These are phyloP conservation scores for Eueremaeus valkanovi DNA, from an alignment of 2,888 invertebrate genomes.

Conservation along the genomic window DNA sequence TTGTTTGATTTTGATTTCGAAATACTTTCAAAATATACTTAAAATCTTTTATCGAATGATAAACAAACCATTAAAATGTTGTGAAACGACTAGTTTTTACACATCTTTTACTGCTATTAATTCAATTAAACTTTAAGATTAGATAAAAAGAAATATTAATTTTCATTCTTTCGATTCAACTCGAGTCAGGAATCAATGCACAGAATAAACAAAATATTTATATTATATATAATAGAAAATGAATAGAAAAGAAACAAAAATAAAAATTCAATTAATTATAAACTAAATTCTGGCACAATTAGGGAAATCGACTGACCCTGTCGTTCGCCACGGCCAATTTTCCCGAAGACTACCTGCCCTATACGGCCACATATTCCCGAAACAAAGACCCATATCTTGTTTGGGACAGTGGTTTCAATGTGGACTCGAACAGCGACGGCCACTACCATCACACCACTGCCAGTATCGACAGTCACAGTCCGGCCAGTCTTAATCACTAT, in stretches of 20 bases:
- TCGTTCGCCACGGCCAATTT: slow-evolving; percentile 45
- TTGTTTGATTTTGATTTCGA: background rate
- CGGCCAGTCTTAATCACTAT: slow-evolving; percentile 21
- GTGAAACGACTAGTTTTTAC: background rate
- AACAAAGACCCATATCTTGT: slow-evolving; percentile 42
- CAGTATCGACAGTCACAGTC: slow-evolving; percentile 30
- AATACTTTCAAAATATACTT: background rate
- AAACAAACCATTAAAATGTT: background rate
- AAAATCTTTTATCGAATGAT: background rate
- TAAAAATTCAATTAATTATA: background rate
- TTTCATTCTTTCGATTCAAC: background rate
- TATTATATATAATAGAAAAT: background rate
- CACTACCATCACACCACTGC: slow-evolving; percentile 35
- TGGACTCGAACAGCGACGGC: background rate
- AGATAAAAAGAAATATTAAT: background rate
- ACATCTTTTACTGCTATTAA: background rate
- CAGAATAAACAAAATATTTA: too few relatives aligned
- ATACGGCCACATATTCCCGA: slow-evolving; percentile 41
- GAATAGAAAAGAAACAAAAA: too few relatives aligned
- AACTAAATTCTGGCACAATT: background rate
- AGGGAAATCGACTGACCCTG: slow-evolving; percentile 43
- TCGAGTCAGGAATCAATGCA: background rate
- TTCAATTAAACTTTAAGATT: background rate
- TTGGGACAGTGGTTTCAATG: slow-evolving; percentile 38
- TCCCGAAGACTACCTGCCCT: slow-evolving; percentile 46